Conservation (phyloP, 2,113 vertebrate genomes). For the Pholis gunnellus region DNA sequence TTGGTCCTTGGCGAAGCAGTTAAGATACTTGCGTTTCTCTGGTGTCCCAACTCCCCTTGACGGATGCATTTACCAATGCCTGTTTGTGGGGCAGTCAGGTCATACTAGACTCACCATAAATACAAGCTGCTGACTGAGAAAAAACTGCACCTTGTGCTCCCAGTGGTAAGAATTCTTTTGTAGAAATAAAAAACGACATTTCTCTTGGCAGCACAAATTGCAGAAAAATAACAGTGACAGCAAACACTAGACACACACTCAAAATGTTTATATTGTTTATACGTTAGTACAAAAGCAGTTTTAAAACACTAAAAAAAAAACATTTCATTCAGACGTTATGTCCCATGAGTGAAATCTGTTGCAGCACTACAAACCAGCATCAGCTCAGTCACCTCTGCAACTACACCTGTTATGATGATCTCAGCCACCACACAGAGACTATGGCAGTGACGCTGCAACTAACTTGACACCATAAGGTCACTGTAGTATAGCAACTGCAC, state of each 20-base stretch:
- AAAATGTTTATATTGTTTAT: neutral
- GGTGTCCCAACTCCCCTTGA: neutral
- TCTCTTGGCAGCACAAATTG: constrained; percentile 3
- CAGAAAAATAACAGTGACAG: constrained; percentile 7
- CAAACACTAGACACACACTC: neutral
- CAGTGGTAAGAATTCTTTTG: neutral
- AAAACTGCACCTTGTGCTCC: neutral
- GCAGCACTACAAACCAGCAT: neutral
- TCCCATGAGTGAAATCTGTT: neutral
- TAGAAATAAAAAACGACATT: neutral
- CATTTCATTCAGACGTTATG: neutral
- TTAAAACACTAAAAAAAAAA: neutral
- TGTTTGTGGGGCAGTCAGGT: neutral
- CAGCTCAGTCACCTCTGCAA: neutral
- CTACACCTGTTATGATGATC: neutral
- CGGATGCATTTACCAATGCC: neutral
- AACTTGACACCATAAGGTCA: constrained; percentile 69
- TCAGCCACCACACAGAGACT: neutral
- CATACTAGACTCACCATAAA: constrained; percentile 13
- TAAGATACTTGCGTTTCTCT: neutral
- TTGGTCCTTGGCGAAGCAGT: neutral
- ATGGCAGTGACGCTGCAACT: constrained; percentile 63
- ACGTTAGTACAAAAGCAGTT: neutral
- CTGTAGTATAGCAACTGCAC: constrained; percentile 28
- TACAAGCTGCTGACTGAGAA: constrained; percentile 24